Evolutionary conservation across 1,140 invertebrate species (phyloP), one percentile per base, ranked within the genome.

Genomic region (Nomia melanderi): DNA sequence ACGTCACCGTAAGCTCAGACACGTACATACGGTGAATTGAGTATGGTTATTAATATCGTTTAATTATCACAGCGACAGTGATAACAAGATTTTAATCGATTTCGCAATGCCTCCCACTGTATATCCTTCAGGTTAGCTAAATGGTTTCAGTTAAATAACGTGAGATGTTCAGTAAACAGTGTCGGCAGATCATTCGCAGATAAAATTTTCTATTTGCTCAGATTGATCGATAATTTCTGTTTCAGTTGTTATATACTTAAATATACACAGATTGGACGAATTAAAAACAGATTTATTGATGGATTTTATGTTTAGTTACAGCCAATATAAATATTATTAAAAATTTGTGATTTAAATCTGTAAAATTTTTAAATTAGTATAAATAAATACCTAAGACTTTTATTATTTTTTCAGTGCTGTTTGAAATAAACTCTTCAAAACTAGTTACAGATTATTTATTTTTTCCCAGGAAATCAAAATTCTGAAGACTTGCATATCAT

Each of bases 1-100:
- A 39, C 20, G 17, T 57, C 33, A 20, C n/a, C 23, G 17, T 50
- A n/a, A 47, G 1, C 8, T 29, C 2, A 50, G 36, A 60, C 20
- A 33, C 33, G 36, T 44, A 47, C 36, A 76, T 60, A 31, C 14
- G 25, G 14, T n/a, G 25, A 66, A 67, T 76, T 39, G 23, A 31
- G n/a, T 36, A n/a, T 12, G 33, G 31, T 54, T 31, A 27, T 20
- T 56, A 65, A 62, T 72, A 50, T 50, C 50, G 44, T 25, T 64
- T 64, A 73, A 75, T 67, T 76, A 76, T 69, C 73, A 47, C 23
- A n/a, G 39, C 29, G n/a, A 8, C 1, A 47, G 12, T 62, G 79
- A 82, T 82, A 82, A 82, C 64, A 72, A 77, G 69, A 82, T 71
- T 77, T 81, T 25, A 65, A 73, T 82, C 54, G 47, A 54, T 63